A percentile compares a stretch with the other conserved stretches of the same genome.
phyloP scores from a whole-genome alignment of 2,797 vertebrate genomes.

The Cheirogaleus major region DNA sequence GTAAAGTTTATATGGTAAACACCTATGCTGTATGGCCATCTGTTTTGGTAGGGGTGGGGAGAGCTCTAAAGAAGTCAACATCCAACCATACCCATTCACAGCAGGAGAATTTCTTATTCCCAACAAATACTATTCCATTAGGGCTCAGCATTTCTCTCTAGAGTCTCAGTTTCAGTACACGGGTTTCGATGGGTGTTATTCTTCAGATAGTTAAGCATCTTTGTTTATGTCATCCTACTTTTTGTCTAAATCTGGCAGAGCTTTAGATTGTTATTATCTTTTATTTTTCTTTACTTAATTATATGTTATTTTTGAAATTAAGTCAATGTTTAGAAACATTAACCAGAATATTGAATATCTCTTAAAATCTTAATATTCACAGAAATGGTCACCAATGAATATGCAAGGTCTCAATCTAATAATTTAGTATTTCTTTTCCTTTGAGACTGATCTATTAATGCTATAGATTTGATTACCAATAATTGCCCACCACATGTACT shows the following conservation, averaged over 20 bases:
- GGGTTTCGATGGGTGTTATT: background rate
- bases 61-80: background rate
- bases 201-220: background rate
- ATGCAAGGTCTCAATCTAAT: background rate
- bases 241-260: background rate
- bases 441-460: background rate
- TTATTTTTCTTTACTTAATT: background rate
- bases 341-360: background rate
- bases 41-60: background rate
- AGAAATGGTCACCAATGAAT: background rate
- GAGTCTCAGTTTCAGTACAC: background rate
- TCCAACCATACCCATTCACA: background rate
- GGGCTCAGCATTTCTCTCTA: background rate
- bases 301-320: background rate
- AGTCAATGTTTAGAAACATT: background rate
- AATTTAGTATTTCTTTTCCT: constrained; percentile 32
- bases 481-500: constrained; percentile 53
- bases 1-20: background rate
- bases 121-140: fast-evolving
- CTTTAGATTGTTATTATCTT: background rate
- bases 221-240: background rate
- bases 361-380: background rate
- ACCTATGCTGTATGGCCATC: no score
- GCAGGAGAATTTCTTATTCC: background rate
- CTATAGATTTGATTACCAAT: constrained; percentile 51